Percentiles rank a stretch among this genome's conserved stretches.
phyloP scores from a whole-genome alignment of 2,888 invertebrate species.

The Tenthredo distinguenda region DNA sequence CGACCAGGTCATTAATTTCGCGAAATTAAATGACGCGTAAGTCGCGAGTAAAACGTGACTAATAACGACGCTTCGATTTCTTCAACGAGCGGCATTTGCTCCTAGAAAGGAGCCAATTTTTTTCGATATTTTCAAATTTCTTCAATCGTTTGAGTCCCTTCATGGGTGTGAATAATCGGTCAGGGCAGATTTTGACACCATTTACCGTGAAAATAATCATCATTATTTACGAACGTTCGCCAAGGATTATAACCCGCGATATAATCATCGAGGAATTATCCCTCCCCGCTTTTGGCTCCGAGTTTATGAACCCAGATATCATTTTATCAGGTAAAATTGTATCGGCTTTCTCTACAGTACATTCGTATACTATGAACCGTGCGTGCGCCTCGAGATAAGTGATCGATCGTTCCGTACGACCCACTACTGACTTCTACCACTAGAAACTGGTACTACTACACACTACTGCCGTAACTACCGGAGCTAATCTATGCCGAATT shows the following conservation, averaged over 20 bases:
- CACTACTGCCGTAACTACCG: not conserved
- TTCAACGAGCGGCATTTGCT: not conserved
- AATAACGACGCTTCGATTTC: not conserved
- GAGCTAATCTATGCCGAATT: not conserved
- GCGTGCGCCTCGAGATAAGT: conserved; percentile 45
- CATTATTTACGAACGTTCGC: not conserved
- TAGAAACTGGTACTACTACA: not conserved
- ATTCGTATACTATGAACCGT: not conserved
- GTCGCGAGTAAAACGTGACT: conserved; percentile 8
- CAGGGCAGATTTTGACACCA: not conserved
- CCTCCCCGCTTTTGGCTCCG: not conserved
- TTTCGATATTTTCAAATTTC: no score
- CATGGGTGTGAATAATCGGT: not conserved
- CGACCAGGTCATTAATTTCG: conserved; percentile 14
- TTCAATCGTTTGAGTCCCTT: no score
- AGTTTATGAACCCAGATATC: not conserved
- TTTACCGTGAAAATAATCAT: not conserved
- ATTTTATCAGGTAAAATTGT: conserved; percentile 9
- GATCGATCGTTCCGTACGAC: conserved; percentile 16
- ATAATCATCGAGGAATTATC: not conserved
- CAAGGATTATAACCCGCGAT: conserved; percentile 8
- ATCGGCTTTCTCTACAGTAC: not conserved
- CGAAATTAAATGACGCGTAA: conserved; percentile 17
- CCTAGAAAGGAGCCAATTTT: not conserved
- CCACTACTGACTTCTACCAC: not conserved